Base-by-base conservation (phyloP, 2,797 vertebrate genomes). In the Tragopan temminckii region DNA sequence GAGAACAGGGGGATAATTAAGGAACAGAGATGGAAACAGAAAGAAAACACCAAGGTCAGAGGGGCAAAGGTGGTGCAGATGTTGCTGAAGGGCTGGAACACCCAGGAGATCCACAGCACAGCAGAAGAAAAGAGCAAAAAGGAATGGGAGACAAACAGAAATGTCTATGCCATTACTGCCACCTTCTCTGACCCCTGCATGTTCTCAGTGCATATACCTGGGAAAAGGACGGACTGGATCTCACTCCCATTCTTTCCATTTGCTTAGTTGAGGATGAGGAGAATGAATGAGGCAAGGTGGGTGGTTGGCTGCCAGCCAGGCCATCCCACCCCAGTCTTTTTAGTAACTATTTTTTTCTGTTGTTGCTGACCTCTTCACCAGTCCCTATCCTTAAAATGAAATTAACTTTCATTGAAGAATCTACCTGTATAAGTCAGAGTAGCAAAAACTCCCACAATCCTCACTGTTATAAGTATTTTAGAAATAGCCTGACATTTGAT, bases 141-240 rank as follows among this genome's bases (percentile, higher is more conserved):
- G 66, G 40, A 53, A 75, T 16, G 6, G 89, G 31, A 4, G 45
- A 38, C 14, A 55, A 68, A 82, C 21, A 82, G 11, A 45, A 85
- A 40, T 5, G 5, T 10, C 25, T 33, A 3, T 3, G 31, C 15
- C 21, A 45, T 64, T 33, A 36, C 23, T 33, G 24, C 24, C 79
- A 40, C 11, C 31, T 15, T 5, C 1, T 7, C 7, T 59, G 25
- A 0, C 1, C 9, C 33, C 24, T 36, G 40, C 17, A 10, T 35
- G 52, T 10, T 10, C 12, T 19, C 48, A 17, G 1, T 25, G 35
- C 67, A 75, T 20, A n/a, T 9, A 29, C 9, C 24, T 21, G 33
- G 12, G 7, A 85, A 81, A 87, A 87, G 23, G 6, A 69, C 3
- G 4, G 13, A 5, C 21, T 19, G 0, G 58, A 21, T 61, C 20